Conservation (phyloP, 2,797 vertebrate species). For the Manis pentadactyla region DNA sequence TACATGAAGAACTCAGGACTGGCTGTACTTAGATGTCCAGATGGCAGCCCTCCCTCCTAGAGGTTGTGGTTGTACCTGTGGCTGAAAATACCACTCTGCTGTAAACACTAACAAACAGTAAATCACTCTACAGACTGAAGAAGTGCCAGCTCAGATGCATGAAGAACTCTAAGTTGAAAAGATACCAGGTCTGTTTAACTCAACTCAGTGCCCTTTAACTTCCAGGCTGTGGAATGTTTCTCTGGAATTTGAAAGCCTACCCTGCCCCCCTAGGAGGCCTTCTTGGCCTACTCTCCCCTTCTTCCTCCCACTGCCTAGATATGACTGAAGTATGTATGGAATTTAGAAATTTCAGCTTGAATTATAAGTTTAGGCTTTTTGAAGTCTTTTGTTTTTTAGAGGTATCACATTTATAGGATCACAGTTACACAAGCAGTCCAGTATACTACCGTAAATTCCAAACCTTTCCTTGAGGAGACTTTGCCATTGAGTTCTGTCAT, state of each 20-base stretch:
- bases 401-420: not conserved
- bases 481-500: not conserved
- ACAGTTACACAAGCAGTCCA: not conserved
- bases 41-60: not conserved
- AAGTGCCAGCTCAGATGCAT: not conserved
- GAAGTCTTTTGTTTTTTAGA: constrained; percentile 57
- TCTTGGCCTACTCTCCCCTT: constrained; percentile 37
- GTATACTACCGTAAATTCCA: not conserved
- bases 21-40: not conserved
- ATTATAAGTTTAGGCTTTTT: constrained; percentile 51
- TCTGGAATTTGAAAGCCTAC: constrained; percentile 67
- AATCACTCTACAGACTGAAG: not conserved
- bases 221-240: constrained; percentile 69
- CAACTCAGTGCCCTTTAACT: constrained; percentile 31
- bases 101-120: constrained; percentile 3
- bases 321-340: constrained; percentile 59
- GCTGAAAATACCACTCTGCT: constrained; percentile 45
- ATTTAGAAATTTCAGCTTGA: constrained; percentile 63
- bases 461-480: not conserved
- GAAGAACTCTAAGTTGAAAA: not conserved
- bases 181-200: not conserved
- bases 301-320: constrained; percentile 53
- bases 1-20: not conserved
- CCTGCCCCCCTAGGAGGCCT: constrained; percentile 58
- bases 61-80: not conserved